A percentile compares a stretch with the other conserved stretches of the same genome.
Evolutionary conservation across 2,888 invertebrate genomes (phyloP).

Genomic region (Xanthostigma xanthostigma): DNA sequence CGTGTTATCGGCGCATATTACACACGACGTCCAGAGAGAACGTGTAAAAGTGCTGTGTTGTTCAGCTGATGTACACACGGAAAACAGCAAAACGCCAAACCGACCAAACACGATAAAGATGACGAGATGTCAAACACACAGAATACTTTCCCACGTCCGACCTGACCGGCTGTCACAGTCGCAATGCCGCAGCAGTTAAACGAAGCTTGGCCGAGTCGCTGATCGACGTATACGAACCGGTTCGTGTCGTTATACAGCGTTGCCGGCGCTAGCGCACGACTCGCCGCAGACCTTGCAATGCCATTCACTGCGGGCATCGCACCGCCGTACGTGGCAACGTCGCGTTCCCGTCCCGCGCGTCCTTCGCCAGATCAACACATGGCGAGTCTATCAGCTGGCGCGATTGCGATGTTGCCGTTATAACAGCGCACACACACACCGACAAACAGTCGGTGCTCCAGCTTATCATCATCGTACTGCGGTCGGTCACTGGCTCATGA

Average conservation of each 20-base stretch:
- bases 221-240: not conserved
- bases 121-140: not conserved
- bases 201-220: not conserved
- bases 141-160: not conserved
- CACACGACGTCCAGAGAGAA: too few species aligned
- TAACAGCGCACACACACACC: not conserved
- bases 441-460: not conserved
- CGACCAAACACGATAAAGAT: not conserved
- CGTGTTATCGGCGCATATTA: too few species aligned
- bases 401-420: slow-evolving; percentile 21
- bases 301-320: slow-evolving; percentile 52
- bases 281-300: slow-evolving; percentile 36
- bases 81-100: not conserved
- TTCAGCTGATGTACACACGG: too few species aligned
- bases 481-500: slow-evolving; percentile 10
- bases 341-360: slow-evolving; percentile 11
- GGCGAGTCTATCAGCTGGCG: slow-evolving; percentile 27
- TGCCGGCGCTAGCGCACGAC: slow-evolving; percentile 21
- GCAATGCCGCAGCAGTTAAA: not conserved
- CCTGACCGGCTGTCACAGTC: not conserved
- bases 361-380: slow-evolving; percentile 13
- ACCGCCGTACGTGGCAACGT: slow-evolving; percentile 19
- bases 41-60: too few species aligned
- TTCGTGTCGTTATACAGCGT: not conserved
- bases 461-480: slow-evolving; percentile 8